Conservation (phyloP, 2,113 vertebrate species). For the Actenoides hombroni region DNA sequence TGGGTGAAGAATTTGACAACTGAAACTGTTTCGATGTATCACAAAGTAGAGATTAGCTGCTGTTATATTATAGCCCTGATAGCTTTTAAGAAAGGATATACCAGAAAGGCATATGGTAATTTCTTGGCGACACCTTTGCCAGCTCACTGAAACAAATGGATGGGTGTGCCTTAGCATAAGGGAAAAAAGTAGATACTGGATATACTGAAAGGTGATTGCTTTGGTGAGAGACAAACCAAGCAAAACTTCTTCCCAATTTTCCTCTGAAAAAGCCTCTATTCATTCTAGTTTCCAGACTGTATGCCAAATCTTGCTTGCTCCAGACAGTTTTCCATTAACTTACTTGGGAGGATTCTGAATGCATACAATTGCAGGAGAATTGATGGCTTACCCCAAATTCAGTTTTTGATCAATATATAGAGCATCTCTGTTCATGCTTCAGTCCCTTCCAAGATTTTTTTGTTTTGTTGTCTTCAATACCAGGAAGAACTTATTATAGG, state of each 20-base stretch:
- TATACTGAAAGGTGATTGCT: neutral
- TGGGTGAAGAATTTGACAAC: neutral
- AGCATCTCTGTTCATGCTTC: neutral
- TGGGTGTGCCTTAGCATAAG: neutral
- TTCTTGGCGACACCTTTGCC: neutral
- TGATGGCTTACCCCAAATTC: neutral
- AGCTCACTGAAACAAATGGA: neutral
- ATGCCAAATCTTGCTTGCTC: neutral
- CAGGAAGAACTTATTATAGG: neutral
- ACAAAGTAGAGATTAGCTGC: neutral
- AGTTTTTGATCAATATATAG: neutral
- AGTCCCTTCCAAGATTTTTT: neutral
- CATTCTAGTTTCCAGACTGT: neutral
- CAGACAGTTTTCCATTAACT: neutral
- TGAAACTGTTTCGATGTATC: neutral
- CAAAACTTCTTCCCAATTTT: neutral
- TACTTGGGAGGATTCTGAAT: neutral
- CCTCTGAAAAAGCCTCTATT: neutral
- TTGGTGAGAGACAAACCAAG: neutral
- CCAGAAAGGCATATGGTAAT: neutral
- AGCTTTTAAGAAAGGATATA: neutral
- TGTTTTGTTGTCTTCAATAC: neutral
- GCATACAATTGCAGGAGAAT: neutral
- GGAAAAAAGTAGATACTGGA: neutral
- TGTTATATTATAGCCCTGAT: neutral